Evolutionary conservation across 2,888 invertebrate species (phyloP), one percentile per base, ranked within the genome.

Genomic region (Diabrotica balteata): DNA sequence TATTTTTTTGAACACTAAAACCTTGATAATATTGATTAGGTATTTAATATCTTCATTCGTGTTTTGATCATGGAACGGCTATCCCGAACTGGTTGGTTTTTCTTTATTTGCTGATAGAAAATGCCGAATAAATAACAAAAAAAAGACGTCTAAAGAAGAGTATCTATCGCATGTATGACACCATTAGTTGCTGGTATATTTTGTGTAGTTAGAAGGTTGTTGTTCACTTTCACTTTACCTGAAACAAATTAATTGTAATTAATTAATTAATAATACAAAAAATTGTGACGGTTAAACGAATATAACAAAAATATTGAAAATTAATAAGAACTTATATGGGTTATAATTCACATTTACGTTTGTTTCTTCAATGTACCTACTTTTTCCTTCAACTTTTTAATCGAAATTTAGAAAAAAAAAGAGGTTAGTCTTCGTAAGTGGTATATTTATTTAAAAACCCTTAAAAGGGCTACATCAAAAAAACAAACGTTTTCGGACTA

Each of bases 101-200:
- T 47, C 8, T 4, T 47, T 9, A 6, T 47, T 47, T 47, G 10
- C 10, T 10, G 7, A 50, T 49, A 22, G 49, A 59, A 32, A 32
- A 59, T 32, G 47, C 50, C 57, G 51, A 58, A 64, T 46, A 64
- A 58, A 58, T 58, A 58, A 57, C 7, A 7, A 10, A 11, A n/a
- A 51, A 42, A 63, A 22, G 7, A 42, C 8, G 47, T 52, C 87
- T 87, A 90, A 70, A 91, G 84, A 53, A 90, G 86, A 44, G 88
- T 86, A 78, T 95, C 94, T 72, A 94, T 86, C 8, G 93, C 94
- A 82, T 95, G 94, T 77, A 95, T 90, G 68, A 95, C 94, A 75
- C 95, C 94, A 82, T 95, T 95, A 62, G 94, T 94, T 61, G 94
- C 91, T 60, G 95, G 94, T 77, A 94, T 92, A 83, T 95, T 94